Base-by-base conservation (phyloP, 2,113 vertebrate genomes). In the Chionis minor region DNA sequence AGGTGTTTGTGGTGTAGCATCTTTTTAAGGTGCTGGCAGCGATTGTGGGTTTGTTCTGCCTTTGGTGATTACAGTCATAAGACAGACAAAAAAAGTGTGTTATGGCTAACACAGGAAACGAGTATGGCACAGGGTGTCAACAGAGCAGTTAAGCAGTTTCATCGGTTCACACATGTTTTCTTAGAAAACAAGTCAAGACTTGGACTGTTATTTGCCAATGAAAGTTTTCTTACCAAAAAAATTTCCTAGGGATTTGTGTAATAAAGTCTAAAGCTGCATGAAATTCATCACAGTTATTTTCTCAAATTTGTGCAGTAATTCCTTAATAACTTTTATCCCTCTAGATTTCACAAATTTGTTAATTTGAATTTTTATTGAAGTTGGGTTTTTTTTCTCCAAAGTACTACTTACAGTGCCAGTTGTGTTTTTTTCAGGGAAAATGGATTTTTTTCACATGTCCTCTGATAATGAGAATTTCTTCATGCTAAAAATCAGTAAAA, bases 291-390 rank as follows among this genome's bases (percentile, higher is more conserved):
- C 44, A 70, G 58, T 52, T 91, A 55, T 73, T 85, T 84, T 89
- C 65, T 82, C 24, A 65, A 51, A 95, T 82, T 92, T 90, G 35
- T 91, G 28, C 58, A 55, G 55, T 69, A 70, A 70, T 94, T 91
- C 69, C 33, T 51, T 89, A 87, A 52, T 86, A 92, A 80, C 61
- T 86, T 87, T 26, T 77, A 65, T 93, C 56, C 70, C 73, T 72
- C 77, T 72, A 85, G 73, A 77, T 82, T 90, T 94, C 0, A 12
- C 32, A 63, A 38, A 79, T 86, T 84, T 54, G 26, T 14, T 90
- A 69, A 93, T 87, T 75, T 85, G 52, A 94, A 49, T 35, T 91
- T 87, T 96, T 86, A 81, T 87, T 61, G 23, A 85, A 73, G 10
- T 27, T 38, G 38, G 38, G 38, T 8, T 62, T 77, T 92, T 3